phyloP scores from a whole-genome alignment of 2,113 vertebrate species.

The Clupea harengus region DNA sequence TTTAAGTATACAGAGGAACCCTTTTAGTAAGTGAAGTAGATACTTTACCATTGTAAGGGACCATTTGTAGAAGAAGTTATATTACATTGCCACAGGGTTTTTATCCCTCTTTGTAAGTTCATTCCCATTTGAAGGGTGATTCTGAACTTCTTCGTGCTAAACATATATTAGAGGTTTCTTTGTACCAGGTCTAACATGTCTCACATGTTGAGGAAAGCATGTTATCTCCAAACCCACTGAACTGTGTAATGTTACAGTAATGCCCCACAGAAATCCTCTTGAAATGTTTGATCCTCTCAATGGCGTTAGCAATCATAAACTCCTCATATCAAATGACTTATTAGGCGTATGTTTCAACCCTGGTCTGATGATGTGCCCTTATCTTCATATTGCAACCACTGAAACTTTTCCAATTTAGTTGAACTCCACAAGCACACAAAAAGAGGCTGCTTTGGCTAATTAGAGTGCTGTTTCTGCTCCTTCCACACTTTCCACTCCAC shows the following conservation, averaged over 20 bases:
- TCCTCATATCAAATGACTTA: neutral
- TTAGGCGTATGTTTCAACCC: neutral
- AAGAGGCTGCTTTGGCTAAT: slow-evolving; percentile 3
- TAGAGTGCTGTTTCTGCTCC: neutral
- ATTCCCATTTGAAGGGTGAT: neutral
- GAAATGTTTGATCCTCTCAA: neutral
- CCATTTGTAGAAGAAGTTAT: neutral
- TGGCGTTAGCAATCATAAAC: neutral
- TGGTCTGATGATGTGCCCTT: neutral
- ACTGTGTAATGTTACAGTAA: neutral
- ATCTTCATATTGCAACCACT: neutral
- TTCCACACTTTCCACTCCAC: neutral
- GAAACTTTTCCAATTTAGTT: slow-evolving; percentile 6
- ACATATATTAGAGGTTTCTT: neutral
- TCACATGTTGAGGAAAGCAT: neutral
- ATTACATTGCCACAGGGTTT: neutral
- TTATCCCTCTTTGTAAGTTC: neutral
- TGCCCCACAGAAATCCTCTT: neutral
- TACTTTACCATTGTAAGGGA: neutral
- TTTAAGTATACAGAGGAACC: neutral
- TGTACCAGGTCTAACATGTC: neutral
- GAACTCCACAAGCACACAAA: neutral
- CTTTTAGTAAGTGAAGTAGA: neutral
- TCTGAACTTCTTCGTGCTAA: neutral
- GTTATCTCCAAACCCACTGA: neutral